These are phyloP conservation scores for Artibeus lituratus DNA, from an alignment of 2,797 vertebrate species.

Conservation along the genomic window DNA sequence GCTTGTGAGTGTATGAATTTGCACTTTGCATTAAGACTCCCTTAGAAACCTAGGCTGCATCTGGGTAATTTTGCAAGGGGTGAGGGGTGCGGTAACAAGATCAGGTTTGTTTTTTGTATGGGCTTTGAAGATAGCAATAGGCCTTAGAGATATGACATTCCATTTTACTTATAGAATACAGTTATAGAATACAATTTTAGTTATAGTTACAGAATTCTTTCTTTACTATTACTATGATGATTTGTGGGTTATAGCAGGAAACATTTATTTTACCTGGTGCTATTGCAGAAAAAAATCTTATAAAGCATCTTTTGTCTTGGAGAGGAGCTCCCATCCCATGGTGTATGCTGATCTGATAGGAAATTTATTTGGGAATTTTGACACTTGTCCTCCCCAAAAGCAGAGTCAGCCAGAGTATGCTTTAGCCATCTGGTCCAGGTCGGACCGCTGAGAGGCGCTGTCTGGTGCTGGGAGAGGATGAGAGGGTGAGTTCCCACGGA, in stretches of 20 bases:
- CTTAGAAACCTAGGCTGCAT: background rate
- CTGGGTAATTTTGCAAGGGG: background rate
- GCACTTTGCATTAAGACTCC: background rate
- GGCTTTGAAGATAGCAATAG: background rate
- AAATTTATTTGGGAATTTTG: background rate
- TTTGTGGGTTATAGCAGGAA: background rate
- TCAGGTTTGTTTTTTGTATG: background rate
- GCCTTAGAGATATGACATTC: background rate
- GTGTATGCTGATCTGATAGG: background rate
- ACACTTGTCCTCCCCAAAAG: background rate
- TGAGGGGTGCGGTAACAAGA: background rate
- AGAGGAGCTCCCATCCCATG: background rate
- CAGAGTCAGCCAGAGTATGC: background rate
- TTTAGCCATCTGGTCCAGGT: fast-evolving
- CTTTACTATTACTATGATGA: background rate
- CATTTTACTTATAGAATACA: too few relatives aligned
- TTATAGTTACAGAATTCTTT: background rate
- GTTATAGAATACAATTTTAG: too few relatives aligned
- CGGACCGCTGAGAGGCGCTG: background rate
- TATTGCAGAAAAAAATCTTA: background rate
- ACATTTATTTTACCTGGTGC: background rate
- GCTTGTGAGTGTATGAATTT: background rate
- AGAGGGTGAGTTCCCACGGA: background rate
- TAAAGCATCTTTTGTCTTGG: background rate
- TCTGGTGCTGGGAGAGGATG: too few relatives aligned